Evolutionary conservation across 2,113 vertebrate genomes (phyloP).

Genomic region (Corythornis cristatus): DNA sequence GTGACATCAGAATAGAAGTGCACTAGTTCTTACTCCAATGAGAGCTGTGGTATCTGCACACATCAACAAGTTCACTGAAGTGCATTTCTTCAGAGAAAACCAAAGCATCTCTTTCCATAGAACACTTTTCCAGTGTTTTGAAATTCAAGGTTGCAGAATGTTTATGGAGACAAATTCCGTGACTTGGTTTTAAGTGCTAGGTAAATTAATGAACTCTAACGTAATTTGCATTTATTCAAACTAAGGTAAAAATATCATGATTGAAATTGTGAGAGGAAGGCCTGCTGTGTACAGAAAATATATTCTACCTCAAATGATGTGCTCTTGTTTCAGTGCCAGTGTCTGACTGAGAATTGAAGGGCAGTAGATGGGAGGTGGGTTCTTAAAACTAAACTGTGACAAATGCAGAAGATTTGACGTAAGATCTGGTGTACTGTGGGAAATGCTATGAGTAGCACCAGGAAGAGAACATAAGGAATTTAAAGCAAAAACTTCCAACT

Average conservation of each 20-base stretch:
- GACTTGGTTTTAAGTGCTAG: background rate
- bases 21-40: background rate
- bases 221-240: background rate
- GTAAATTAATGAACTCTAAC: background rate
- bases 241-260: background rate
- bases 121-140: background rate
- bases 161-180: background rate
- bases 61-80: background rate
- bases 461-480: background rate
- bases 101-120: background rate
- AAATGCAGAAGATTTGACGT: background rate
- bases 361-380: background rate
- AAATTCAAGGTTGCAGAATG: background rate
- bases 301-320: background rate
- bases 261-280: background rate
- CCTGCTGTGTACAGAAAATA: background rate
- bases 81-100: background rate
- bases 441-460: background rate
- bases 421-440: background rate
- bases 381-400: background rate
- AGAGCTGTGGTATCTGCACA: background rate
- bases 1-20: background rate
- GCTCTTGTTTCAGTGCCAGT: background rate
- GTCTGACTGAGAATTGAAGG: background rate
- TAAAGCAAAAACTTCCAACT: background rate